A percentile compares a stretch with the other conserved stretches of the same genome.
These are phyloP conservation scores for Argyrosomus regius DNA, from an alignment of 2,797 vertebrate species.

Conservation along the genomic window DNA sequence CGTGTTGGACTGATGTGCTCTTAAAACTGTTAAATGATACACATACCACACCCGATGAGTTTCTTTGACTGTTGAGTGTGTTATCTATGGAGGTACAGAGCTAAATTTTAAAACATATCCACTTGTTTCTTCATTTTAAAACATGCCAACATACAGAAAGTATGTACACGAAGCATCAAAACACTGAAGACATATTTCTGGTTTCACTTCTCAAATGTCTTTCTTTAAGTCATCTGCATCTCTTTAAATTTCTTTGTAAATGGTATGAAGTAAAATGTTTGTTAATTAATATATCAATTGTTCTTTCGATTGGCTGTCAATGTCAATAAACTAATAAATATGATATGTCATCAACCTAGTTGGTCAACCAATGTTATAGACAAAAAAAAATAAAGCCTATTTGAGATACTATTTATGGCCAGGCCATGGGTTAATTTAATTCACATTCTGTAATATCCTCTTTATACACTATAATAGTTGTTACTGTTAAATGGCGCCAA, in stretches of 20 bases:
- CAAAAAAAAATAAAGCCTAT: background rate
- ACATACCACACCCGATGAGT: conserved; percentile 7
- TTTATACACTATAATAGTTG: background rate
- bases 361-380: background rate
- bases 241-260: background rate
- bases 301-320: background rate
- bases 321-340: background rate
- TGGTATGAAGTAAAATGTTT: background rate
- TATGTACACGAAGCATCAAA: background rate
- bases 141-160: background rate
- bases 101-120: background rate
- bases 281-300: background rate
- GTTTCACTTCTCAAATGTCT: background rate
- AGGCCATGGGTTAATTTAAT: background rate
- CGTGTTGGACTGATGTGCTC: conserved; percentile 54
- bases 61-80: conserved; percentile 6
- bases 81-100: background rate
- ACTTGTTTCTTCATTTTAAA: background rate
- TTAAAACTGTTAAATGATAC: conserved; percentile 33
- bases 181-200: background rate
- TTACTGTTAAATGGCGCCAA: background rate
- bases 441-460: background rate
- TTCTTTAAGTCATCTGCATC: background rate
- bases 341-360: background rate
- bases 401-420: background rate